A percentile compares a stretch with the other conserved stretches of the same genome.
phyloP scores from a whole-genome alignment of 2,113 vertebrate species.

The Ceuthmochares aereus region DNA sequence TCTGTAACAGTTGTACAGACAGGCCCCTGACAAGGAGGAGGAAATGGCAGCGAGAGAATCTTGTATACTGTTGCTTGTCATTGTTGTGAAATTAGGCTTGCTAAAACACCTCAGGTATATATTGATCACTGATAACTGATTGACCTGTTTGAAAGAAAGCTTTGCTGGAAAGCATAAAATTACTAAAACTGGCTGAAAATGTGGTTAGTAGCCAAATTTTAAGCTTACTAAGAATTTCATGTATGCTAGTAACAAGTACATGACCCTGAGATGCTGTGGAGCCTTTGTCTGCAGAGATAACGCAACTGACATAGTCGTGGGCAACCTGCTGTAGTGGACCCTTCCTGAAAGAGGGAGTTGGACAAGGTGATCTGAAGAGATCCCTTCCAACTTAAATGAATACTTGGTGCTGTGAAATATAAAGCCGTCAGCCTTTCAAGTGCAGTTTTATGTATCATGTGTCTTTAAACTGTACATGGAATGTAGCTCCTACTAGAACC shows the following conservation, averaged over 20 bases:
- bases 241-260: not conserved
- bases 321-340: not conserved
- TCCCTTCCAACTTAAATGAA: not conserved
- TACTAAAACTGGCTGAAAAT: not conserved
- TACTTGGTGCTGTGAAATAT: not conserved
- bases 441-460: not conserved
- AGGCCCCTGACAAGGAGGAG: not conserved
- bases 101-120: not conserved
- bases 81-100: not conserved
- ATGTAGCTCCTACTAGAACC: not conserved
- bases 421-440: not conserved
- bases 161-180: not conserved
- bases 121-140: not conserved
- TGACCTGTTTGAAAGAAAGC: not conserved
- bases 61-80: not conserved
- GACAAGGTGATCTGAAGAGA: not conserved
- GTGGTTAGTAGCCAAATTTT: not conserved
- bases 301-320: not conserved
- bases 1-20: not conserved
- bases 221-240: not conserved
- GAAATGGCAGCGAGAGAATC: not conserved
- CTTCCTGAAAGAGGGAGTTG: not conserved
- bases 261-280: not conserved
- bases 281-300: not conserved
- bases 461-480: not conserved